Percentiles rank a stretch among this genome's conserved stretches.
Evolutionary conservation across 2,113 vertebrate genomes (phyloP).

Genomic region (Elephantulus edwardii): DNA sequence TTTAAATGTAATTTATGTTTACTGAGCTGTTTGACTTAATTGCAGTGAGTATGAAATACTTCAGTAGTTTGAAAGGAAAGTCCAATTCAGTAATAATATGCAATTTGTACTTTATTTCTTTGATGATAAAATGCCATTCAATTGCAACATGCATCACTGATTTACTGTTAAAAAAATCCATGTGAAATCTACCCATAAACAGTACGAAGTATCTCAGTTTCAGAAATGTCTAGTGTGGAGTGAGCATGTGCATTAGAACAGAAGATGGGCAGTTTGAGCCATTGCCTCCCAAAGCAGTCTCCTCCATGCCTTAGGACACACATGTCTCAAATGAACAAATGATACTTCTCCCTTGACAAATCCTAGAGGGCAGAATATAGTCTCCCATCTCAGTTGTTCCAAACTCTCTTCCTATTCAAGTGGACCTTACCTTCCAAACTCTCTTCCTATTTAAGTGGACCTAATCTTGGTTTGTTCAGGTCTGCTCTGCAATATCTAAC

Average conservation of each 20-base stretch:
- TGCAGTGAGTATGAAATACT: background rate
- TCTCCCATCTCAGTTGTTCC: background rate
- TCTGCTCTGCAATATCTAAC: background rate
- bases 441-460: background rate
- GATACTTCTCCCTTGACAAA: background rate
- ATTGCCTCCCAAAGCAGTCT: background rate
- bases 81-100: background rate
- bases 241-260: background rate
- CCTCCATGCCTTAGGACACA: fast-evolving
- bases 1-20: constrained; percentile 54
- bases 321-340: background rate
- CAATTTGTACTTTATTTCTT: constrained; percentile 8
- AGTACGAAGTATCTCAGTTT: background rate
- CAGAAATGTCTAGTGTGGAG: background rate
- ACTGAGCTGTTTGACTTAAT: constrained; percentile 26
- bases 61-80: constrained; percentile 44
- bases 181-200: background rate
- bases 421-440: background rate
- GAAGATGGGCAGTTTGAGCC: background rate
- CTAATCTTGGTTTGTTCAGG: background rate
- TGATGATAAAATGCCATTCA: background rate
- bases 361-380: background rate
- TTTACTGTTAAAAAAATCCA: background rate
- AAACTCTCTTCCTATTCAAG: background rate
- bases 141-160: background rate